phyloP scores from a whole-genome alignment of 2,113 vertebrate genomes.

The Gila orcuttii region DNA sequence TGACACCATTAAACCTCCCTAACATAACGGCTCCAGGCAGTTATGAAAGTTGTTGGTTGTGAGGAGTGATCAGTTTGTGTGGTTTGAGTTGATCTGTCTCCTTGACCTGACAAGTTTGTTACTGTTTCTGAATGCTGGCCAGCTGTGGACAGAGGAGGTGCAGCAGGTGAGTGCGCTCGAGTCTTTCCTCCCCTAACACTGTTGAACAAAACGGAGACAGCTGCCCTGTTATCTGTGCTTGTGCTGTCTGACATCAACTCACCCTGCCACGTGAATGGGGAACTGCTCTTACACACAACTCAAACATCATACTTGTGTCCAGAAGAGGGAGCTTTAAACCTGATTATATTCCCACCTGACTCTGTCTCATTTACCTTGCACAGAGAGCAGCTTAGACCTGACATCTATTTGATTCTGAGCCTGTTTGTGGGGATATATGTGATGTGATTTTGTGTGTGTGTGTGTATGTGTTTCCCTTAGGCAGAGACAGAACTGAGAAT shows the following conservation, averaged over 20 bases:
- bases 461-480: slow-evolving; percentile 72
- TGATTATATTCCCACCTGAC: not conserved
- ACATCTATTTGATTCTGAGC: not conserved
- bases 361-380: not conserved
- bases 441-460: slow-evolving; percentile 32
- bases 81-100: slow-evolving; percentile 30
- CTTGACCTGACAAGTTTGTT: slow-evolving; percentile 70
- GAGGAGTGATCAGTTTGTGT: slow-evolving; percentile 12
- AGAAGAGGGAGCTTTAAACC: not conserved
- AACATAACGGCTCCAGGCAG: not conserved
- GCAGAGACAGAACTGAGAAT: slow-evolving; percentile 92
- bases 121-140: slow-evolving; percentile 83
- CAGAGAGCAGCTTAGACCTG: not conserved
- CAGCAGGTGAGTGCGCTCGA: slow-evolving; percentile 86
- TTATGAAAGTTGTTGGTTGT: slow-evolving; percentile 18
- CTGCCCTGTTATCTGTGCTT: not conserved
- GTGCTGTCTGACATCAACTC: not conserved
- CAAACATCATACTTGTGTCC: not conserved
- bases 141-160: slow-evolving; percentile 96
- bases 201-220: not conserved
- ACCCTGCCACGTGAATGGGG: not conserved
- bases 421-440: not conserved
- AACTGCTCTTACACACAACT: not conserved
- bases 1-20: not conserved
- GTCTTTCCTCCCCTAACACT: not conserved